Evolutionary conservation across 2,888 invertebrate genomes (phyloP), one percentile per base, ranked within the genome.

Genomic region (Tortricodes alternella): DNA sequence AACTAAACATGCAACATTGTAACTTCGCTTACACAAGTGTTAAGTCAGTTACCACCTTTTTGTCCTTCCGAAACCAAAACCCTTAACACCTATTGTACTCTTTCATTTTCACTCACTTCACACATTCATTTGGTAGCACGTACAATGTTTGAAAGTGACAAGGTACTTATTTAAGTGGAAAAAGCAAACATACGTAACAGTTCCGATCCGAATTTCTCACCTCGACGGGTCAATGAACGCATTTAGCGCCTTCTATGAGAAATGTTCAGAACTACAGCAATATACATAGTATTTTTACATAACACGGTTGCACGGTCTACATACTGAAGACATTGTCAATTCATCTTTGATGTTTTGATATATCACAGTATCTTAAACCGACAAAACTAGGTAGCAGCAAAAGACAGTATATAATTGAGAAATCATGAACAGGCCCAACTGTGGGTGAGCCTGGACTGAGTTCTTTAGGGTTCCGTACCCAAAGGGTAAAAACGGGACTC

Each of bases 211-310:
- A 37, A 44, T 44, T 44, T 46, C 46, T 46, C 32, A 37, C 44
- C 48, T 55, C 16, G 16, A 29, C 32, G 41, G 50, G 27, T 56
- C 43, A 43, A 38, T 44, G 50, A 44, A 49, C 56, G 37, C 16
- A 29, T 41, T 49, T 44, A 44, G 44, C 44, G 37, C 29, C 37
- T 46, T 53, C 38, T 29, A 18, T 23, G 32, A 50, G 41, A n/a
- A 37, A 23, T 38, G 32, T 43, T 37, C 9, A 27, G 19, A 27
- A n/a, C 13, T 11, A 6, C 16, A 32, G 6, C 11, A 16, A n/a
- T n/a, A n/a, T n/a, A n/a, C n/a, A n/a, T n/a, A n/a, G n/a, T n/a
- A n/a, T n/a, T n/a, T n/a, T n/a, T n/a, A n/a, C n/a, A n/a, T n/a
- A n/a, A n/a, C n/a, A n/a, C n/a, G n/a, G n/a, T n/a, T n/a, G n/a